Evolutionary conservation across 1,140 invertebrate species (phyloP).

Genomic region (Drosophila pseudoobscura): DNA sequence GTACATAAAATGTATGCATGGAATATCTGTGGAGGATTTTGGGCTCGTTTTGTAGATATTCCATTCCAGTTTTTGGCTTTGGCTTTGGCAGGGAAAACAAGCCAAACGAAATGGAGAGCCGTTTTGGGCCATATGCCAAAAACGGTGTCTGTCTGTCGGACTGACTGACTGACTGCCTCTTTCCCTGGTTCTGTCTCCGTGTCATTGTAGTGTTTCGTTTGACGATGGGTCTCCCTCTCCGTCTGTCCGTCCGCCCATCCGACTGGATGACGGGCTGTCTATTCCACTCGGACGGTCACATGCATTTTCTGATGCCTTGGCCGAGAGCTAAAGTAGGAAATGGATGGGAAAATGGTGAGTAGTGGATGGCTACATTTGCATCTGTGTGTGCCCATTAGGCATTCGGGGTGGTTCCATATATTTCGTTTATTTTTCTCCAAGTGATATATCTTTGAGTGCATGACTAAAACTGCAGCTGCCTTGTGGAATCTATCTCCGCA

Average conservation of each 20-base stretch:
- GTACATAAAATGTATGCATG: conserved; percentile 55
- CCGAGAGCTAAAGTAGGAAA: conserved; percentile 56
- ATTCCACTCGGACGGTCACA: conserved; percentile 53
- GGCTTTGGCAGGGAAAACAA: conserved; percentile 40
- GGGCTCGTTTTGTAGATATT: conserved; percentile 11
- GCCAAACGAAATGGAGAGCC: conserved; percentile 46
- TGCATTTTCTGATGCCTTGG: conserved; percentile 61
- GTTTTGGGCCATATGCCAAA: conserved; percentile 54
- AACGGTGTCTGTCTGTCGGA: conserved; percentile 10
- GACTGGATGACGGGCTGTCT: conserved; percentile 62
- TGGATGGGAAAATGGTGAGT: conserved; percentile 35
- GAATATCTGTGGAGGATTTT: conserved; percentile 4
- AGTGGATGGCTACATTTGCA: conserved; percentile 24
- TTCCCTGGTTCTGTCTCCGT: conserved; percentile 25
- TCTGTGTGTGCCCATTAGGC: conserved; percentile 62
- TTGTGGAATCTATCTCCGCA: conserved; percentile 16
- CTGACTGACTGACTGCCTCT: not conserved
- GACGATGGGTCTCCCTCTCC: conserved; percentile 19
- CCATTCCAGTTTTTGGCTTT: conserved; percentile 37
- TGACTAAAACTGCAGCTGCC: conserved; percentile 48
- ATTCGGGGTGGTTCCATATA: conserved; percentile 45
- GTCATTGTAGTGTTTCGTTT: conserved; percentile 49
- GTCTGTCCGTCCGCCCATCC: conserved; percentile 13
- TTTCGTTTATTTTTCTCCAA: conserved; percentile 50
- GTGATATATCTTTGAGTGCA: conserved; percentile 57